Conservation (phyloP, 2,797 vertebrate genomes). For the Holocentrus rufus region DNA sequence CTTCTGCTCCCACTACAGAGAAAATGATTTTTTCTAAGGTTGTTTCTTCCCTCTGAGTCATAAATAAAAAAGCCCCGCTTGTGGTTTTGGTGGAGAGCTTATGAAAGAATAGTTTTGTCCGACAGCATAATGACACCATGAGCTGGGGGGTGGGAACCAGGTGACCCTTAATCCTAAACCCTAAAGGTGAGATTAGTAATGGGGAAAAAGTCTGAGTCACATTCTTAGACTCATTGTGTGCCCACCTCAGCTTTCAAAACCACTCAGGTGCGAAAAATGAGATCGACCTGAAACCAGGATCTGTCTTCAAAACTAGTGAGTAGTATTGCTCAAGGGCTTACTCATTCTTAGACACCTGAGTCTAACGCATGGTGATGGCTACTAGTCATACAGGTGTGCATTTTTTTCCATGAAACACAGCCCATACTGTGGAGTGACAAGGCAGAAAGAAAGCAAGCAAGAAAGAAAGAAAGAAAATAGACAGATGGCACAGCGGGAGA, state of each 20-base stretch:
- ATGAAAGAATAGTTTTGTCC: slow-evolving; percentile 42
- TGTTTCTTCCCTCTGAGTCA: slow-evolving; percentile 59
- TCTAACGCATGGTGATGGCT: slow-evolving; percentile 37
- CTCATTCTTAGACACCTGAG: slow-evolving; percentile 35
- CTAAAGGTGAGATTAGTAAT: slow-evolving; percentile 69
- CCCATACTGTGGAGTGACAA: background rate
- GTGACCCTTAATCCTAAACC: slow-evolving; percentile 52
- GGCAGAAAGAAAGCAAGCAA: background rate
- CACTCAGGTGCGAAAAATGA: slow-evolving; percentile 58
- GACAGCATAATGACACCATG: slow-evolving; percentile 25
- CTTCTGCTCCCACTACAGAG: slow-evolving; percentile 12
- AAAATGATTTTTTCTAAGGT: slow-evolving; percentile 31
- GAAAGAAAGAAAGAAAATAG: slow-evolving; percentile 10
- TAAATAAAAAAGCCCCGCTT: slow-evolving; percentile 29
- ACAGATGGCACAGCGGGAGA: slow-evolving; percentile 11
- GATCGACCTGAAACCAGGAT: slow-evolving; percentile 62
- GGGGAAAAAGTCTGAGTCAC: slow-evolving; percentile 45
- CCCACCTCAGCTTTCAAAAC: slow-evolving; percentile 57
- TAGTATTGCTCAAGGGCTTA: slow-evolving; percentile 47
- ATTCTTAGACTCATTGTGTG: slow-evolving; percentile 61
- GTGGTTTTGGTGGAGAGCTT: slow-evolving; percentile 40
- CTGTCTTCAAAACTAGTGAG: slow-evolving; percentile 42
- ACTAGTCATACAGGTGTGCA: slow-evolving; percentile 46
- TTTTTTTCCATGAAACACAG: background rate
- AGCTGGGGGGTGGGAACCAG: slow-evolving; percentile 39